A percentile compares a stretch with the other conserved stretches of the same genome.
These are phyloP conservation scores for Saccopteryx bilineata DNA, from an alignment of 2,113 vertebrate genomes.

Conservation along the genomic window DNA sequence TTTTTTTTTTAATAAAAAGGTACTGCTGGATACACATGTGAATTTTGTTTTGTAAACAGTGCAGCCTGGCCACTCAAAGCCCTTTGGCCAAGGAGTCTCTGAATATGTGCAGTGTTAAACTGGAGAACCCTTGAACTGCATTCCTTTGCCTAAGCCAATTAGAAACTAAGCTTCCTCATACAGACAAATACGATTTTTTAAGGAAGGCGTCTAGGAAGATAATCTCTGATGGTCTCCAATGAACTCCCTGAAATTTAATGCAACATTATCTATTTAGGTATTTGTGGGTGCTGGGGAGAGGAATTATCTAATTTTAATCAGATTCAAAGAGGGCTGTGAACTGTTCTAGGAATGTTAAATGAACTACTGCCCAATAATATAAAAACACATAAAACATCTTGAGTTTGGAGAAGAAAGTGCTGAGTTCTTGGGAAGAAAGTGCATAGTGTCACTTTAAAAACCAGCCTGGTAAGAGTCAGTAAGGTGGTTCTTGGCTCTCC, in stretches of 20 bases:
- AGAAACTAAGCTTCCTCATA: neutral
- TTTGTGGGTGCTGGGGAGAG: neutral
- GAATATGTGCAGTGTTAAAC: neutral
- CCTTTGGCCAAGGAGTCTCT: neutral
- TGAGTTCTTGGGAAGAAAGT: neutral
- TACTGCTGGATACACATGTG: neutral
- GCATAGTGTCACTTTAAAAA: neutral
- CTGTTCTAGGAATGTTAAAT: neutral
- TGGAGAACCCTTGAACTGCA: neutral
- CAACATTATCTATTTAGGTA: neutral
- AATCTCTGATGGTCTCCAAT: neutral
- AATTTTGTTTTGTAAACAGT: neutral
- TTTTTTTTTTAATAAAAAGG: neutral
- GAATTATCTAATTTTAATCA: slow-evolving; percentile 25
- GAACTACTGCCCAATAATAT: neutral
- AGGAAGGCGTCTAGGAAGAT: neutral
- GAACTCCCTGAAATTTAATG: neutral
- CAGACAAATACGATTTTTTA: neutral
- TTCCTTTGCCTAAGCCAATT: neutral
- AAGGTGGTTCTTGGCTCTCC: neutral
- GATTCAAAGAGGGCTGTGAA: neutral
- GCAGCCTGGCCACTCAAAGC: neutral
- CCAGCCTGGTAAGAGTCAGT: neutral
- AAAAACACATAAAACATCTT: neutral
- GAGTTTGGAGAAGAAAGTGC: neutral